Conservation (phyloP, 2,888 invertebrate genomes). For the Drosophila paranaensis region DNA sequence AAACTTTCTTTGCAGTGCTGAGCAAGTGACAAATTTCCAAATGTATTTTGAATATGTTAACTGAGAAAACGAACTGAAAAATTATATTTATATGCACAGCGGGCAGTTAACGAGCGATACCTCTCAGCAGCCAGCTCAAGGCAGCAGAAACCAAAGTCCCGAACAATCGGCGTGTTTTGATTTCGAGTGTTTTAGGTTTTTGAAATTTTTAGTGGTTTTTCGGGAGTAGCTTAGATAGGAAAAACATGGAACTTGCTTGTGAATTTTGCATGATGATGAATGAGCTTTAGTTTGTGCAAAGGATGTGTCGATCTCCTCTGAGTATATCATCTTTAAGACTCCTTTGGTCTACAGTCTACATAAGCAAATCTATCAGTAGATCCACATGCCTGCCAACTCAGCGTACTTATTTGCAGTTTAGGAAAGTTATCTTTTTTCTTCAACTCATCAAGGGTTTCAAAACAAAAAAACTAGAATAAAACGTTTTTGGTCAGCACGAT, state of each 20-base stretch:
- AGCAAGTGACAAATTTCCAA: conserved; percentile 57
- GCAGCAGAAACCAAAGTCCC: conserved; percentile 14
- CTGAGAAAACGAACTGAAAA: conserved; percentile 47
- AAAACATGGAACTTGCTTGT: neutral
- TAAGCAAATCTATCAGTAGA: no score
- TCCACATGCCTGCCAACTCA: neutral
- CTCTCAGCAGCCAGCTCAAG: conserved; percentile 6
- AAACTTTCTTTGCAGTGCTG: conserved; percentile 64
- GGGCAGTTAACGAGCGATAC: conserved; percentile 44
- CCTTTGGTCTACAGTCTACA: no score
- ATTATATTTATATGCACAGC: conserved; percentile 57
- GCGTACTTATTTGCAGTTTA: conserved; percentile 1
- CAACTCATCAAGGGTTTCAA: conserved; percentile 20
- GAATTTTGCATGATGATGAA: neutral
- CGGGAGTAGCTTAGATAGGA: neutral
- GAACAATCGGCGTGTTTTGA: conserved; percentile 15
- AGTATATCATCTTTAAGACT: no score
- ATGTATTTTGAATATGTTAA: conserved; percentile 49
- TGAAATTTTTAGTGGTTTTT: conserved; percentile 1
- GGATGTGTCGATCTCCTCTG: no score
- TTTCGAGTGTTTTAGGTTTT: neutral
- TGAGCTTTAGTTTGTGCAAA: no score
- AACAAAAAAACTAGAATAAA: conserved; percentile 5
- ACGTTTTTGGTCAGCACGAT: conserved; percentile 32
- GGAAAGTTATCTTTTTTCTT: conserved; percentile 40